These are phyloP conservation scores for Carterocephalus palaemon DNA, from an alignment of 2,888 invertebrate genomes.

Conservation along the genomic window DNA sequence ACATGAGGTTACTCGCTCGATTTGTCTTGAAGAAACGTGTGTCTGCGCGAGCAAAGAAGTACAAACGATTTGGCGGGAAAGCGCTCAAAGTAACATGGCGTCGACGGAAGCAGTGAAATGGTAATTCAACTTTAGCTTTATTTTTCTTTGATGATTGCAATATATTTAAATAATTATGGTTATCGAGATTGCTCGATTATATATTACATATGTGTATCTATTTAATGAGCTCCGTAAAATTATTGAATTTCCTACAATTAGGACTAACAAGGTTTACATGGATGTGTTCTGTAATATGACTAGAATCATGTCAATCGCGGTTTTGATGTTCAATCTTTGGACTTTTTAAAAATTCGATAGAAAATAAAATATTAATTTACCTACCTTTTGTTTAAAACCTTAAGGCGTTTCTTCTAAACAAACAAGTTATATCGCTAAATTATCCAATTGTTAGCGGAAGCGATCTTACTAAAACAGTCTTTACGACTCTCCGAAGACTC, in stretches of 20 bases:
- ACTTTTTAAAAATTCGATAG: too few species aligned
- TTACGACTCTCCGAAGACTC: conserved; percentile 25
- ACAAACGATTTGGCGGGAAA: conserved; percentile 55
- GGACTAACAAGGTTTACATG: too few species aligned
- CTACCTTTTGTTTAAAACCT: too few species aligned
- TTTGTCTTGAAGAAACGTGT: conserved; percentile 45
- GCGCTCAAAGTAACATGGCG: conserved; percentile 59
- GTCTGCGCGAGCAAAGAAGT: conserved; percentile 45
- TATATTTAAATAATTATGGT: too few species aligned
- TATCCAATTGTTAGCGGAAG: conserved; percentile 18
- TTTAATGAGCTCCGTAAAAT: too few species aligned
- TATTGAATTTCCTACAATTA: too few species aligned
- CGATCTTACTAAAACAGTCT: conserved; percentile 25
- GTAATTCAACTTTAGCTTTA: conserved; percentile 32
- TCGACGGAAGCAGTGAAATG: conserved; percentile 49
- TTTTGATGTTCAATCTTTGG: too few species aligned
- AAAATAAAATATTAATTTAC: too few species aligned
- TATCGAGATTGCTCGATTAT: too few species aligned
- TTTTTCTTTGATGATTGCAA: background rate
- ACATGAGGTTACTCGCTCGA: conserved; percentile 48
- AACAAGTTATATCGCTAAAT: conserved; percentile 12
- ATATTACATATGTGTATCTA: too few species aligned
- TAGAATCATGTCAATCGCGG: too few species aligned
- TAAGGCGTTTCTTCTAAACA: conserved; percentile 7
- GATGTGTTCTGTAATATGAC: too few species aligned